phyloP scores from a whole-genome alignment of 2,888 invertebrate genomes.

The Podabrus alpinus region DNA sequence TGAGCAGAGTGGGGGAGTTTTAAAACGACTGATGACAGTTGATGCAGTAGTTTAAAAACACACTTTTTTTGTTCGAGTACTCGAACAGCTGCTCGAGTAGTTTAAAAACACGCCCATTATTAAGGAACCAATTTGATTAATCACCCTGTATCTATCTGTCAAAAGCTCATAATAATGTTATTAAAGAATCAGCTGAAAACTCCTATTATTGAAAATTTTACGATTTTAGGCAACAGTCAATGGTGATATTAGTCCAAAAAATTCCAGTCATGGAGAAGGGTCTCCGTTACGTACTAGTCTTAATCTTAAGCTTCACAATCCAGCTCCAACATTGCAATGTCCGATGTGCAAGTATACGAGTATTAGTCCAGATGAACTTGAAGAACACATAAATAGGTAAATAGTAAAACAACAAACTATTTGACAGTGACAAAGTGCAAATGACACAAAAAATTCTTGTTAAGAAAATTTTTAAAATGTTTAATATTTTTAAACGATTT shows the following conservation, averaged over 20 bases:
- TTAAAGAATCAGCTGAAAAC: background rate
- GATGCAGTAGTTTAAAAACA: too few relatives aligned
- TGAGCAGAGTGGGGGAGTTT: too few relatives aligned
- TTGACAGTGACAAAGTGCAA: background rate
- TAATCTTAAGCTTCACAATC: constrained; percentile 68
- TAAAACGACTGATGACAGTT: too few relatives aligned
- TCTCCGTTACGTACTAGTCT: constrained; percentile 74
- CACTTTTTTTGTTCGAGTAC: too few relatives aligned
- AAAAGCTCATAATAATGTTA: too few relatives aligned
- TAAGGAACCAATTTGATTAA: too few relatives aligned
- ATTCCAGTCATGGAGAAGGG: constrained; percentile 68
- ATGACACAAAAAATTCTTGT: background rate
- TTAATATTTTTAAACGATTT: background rate
- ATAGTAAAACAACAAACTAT: background rate
- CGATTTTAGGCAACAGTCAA: constrained; percentile 51
- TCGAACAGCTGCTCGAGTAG: too few relatives aligned
- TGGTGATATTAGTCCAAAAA: constrained; percentile 51
- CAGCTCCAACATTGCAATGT: constrained; percentile 65
- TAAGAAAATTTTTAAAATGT: background rate
- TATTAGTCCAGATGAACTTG: constrained; percentile 72
- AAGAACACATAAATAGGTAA: constrained; percentile 77
- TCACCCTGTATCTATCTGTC: too few relatives aligned
- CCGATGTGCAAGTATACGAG: constrained; percentile 78
- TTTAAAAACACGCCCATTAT: too few relatives aligned
- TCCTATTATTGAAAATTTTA: background rate